Percentiles rank a stretch among this genome's conserved stretches.
Conservation (phyloP, 2,888 invertebrate species). For the Neoaliturus tenellus region DNA sequence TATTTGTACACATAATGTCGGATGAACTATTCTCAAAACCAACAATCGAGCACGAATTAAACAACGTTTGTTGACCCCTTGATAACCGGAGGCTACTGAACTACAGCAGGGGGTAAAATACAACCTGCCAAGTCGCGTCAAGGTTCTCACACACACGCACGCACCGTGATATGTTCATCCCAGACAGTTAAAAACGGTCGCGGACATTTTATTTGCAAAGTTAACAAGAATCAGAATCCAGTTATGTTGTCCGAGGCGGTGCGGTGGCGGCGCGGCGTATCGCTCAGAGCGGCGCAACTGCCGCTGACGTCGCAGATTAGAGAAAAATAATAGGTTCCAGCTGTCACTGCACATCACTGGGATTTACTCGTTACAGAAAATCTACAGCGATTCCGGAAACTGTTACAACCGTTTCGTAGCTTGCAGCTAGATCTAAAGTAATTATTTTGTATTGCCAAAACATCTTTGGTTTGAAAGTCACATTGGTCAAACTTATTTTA, state of each 20-base stretch:
- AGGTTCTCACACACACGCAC: background rate
- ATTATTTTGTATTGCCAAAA: no score
- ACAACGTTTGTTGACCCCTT: background rate
- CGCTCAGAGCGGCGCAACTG: no score
- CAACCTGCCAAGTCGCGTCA: background rate
- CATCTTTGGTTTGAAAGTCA: no score
- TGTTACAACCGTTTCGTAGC: no score
- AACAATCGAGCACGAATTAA: background rate
- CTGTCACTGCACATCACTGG: background rate
- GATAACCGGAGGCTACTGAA: background rate
- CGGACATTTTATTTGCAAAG: slow-evolving; percentile 12
- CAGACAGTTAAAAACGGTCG: background rate
- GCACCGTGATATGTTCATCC: background rate
- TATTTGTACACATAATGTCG: no score
- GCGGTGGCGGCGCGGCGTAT: background rate
- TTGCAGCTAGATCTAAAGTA: no score
- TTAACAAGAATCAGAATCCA: background rate
- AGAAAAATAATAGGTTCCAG: background rate
- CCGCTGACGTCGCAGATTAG: background rate
- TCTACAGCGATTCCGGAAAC: no score
- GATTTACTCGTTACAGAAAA: background rate
- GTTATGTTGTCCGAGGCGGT: background rate
- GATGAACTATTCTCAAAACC: no score
- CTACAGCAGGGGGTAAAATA: background rate
- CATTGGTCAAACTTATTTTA: no score